Evolutionary conservation across 37 sponge, comb jelly and placozoan genomes (phyloP), one percentile per base, ranked within the genome.

Genomic region (Theonella swinhoei): DNA sequence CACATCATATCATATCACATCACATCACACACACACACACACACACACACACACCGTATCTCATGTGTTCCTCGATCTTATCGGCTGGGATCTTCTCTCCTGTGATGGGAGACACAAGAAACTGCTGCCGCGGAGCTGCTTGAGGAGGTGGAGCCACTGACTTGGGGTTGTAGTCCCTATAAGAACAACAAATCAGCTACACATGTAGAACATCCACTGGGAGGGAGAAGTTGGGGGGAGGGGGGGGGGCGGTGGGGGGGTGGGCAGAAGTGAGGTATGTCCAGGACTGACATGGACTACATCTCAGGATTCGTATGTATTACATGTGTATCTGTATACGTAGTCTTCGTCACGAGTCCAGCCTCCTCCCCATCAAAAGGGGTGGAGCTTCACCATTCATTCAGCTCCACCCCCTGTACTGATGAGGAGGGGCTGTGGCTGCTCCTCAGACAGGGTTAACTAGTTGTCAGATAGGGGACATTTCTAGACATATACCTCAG

Each of bases 81-180:
- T 95, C 90, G 0, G 92, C 89, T 0, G 94, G 86, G 17, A 97
- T 83, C 80, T 72, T 88, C 91, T 97, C 98, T 38, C 98, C 98
- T 24, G 98, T 97, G 67, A 97, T 88, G 43, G 98, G 98, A 24
- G 98, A 97, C 54, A 95, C 82, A 43, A 97, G 84, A 69, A 77
- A 91, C 78, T 97, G 85, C 65, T 79, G 5, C 25, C 37, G 30
- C 39, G 68, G 29, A 19, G 37, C 32, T 3, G 70, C 59, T 17
- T 68, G 58, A 0, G 76, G 39, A 30, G 70, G 78, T 14, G 62
- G 43, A 0, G 26, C 76, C 19, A 31, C 19, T 2, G 61, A 14
- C 72, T 95, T 95, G 8, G 98, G 98, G 79, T 97, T 88, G 83
- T 97, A 97, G 91, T 97, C 95, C 77, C 81, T 76, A 34, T 91